phyloP scores from a whole-genome alignment of 2,797 vertebrate genomes.

The Dendrocincla fuliginosa region DNA sequence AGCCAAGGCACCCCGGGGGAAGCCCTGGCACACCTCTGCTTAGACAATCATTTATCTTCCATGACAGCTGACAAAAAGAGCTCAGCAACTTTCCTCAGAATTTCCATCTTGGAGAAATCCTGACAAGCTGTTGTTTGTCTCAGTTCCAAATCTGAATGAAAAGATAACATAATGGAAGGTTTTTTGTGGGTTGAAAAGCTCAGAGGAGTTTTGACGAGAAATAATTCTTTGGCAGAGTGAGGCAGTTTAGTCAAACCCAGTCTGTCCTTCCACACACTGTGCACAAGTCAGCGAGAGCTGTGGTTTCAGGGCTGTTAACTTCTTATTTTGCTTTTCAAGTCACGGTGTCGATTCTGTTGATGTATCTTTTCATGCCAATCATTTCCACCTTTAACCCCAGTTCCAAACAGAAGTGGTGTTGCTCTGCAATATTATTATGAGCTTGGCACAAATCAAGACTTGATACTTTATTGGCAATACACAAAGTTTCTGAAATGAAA shows the following conservation, averaged over 20 bases:
- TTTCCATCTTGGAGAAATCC: neutral
- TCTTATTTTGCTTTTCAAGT: conserved; percentile 16
- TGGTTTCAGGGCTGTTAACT: neutral
- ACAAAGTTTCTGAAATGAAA: neutral
- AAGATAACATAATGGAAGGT: neutral
- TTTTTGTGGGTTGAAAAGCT: neutral
- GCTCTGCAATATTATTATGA: neutral
- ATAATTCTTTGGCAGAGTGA: neutral
- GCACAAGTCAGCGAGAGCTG: neutral
- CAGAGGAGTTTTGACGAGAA: neutral
- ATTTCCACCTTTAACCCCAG: neutral
- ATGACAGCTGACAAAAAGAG: neutral
- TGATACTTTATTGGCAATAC: neutral
- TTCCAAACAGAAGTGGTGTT: neutral
- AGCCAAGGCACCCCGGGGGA: neutral
- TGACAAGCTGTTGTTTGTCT: conserved; percentile 1
- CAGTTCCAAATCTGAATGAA: neutral
- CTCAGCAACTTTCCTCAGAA: neutral
- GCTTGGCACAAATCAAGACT: neutral
- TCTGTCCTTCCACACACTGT: neutral
- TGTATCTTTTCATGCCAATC: neutral
- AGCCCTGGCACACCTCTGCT: neutral
- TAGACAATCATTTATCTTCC: neutral
- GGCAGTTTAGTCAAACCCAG: neutral
- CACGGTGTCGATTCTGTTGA: neutral